Evolutionary conservation across 2,113 vertebrate species (phyloP).

Genomic region (Holacanthus passer): DNA sequence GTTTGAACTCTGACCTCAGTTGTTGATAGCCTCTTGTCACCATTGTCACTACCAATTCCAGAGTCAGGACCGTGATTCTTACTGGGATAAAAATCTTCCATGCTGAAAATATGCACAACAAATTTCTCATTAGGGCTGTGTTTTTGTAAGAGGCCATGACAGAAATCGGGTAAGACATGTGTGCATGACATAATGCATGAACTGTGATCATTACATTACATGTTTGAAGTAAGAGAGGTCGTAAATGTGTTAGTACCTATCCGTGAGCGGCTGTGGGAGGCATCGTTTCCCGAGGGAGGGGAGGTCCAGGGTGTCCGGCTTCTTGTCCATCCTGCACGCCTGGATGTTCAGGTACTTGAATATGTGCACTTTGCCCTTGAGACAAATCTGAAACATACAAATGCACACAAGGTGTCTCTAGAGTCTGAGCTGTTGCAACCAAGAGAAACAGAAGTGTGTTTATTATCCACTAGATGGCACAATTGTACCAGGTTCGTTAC

Average conservation of each 20-base stretch:
- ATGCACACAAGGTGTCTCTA: not conserved
- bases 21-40: conserved; percentile 96
- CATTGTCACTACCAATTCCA: conserved; percentile 98
- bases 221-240: not conserved
- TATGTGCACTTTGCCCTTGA: conserved; percentile 98
- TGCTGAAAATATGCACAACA: conserved; percentile 81
- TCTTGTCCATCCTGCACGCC: conserved; percentile 95
- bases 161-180: not conserved
- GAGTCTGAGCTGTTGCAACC: not conserved
- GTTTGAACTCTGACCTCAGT: conserved; percentile 90
- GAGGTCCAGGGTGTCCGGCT: conserved; percentile 96
- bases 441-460: not conserved
- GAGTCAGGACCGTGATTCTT: conserved; percentile 98
- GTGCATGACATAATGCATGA: not conserved
- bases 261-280: conserved; percentile 94
- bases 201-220: not conserved
- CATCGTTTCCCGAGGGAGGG: conserved; percentile 92
- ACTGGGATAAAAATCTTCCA: conserved; percentile 98
- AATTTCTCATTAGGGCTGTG: not conserved
- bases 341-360: conserved; percentile 98
- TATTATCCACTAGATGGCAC: conserved; percentile 58
- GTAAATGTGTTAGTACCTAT: conserved; percentile 85
- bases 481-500: not conserved
- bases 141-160: not conserved
- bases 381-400: conserved; percentile 91